Evolutionary conservation across 2,797 vertebrate genomes (phyloP).

Genomic region (Delichon dasypus): DNA sequence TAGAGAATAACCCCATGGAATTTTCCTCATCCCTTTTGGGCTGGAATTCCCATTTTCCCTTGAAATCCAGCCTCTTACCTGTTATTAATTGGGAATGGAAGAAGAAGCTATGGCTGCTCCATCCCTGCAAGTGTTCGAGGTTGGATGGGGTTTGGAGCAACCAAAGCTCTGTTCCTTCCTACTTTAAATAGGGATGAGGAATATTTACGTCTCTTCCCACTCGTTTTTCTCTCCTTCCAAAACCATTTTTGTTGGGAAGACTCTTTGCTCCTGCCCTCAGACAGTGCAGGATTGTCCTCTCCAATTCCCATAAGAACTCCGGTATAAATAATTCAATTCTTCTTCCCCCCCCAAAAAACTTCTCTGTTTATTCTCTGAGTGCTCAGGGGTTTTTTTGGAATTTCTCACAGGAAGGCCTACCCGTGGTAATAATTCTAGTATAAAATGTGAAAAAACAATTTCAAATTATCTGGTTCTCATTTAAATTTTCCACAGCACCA

Average conservation of each 20-base stretch:
- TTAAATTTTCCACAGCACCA: not conserved
- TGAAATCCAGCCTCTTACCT: not conserved
- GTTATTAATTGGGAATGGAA: not conserved
- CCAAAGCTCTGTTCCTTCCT: not conserved
- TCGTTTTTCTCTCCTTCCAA: not conserved
- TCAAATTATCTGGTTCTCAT: not conserved
- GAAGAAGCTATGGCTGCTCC: not conserved
- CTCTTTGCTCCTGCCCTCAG: not conserved
- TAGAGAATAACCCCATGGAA: rapidly evolving
- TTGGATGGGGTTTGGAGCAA: not conserved
- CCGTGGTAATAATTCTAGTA: not conserved
- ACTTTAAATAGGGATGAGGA: not conserved
- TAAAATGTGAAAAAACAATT: not conserved
- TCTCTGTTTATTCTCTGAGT: not conserved
- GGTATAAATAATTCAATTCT: not conserved
- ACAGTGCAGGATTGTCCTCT: not conserved
- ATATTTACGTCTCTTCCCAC: not conserved
- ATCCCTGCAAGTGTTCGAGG: not conserved
- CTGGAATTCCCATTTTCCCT: not conserved
- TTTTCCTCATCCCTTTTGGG: not conserved
- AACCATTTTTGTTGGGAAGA: not conserved
- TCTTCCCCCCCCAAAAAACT: not conserved
- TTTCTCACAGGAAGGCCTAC: not conserved
- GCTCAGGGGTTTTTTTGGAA: not conserved
- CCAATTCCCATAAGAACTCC: not conserved